Conservation (phyloP, 1,140 invertebrate species). For the Probaryconus sp. region DNA sequence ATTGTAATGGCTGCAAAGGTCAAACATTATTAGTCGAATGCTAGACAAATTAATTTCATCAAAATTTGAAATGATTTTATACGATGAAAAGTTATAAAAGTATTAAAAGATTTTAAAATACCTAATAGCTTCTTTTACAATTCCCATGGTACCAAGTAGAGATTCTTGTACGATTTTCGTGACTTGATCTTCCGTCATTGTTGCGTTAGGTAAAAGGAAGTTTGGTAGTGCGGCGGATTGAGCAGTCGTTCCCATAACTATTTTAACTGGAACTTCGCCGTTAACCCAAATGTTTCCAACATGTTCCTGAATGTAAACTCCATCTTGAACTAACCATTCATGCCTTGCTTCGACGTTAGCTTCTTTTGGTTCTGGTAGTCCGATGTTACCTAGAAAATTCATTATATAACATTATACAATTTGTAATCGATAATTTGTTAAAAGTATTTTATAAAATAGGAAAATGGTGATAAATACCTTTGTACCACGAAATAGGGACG, state of each 20-base stretch:
- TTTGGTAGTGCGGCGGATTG: conserved; percentile 82
- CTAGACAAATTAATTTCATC: too few relatives aligned
- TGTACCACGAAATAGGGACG: conserved; percentile 84
- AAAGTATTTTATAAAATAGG: background rate
- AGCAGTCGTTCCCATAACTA: conserved; percentile 86
- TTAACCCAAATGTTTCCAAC: conserved; percentile 81
- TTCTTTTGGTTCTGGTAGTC: conserved; percentile 81
- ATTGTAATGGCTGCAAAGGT: conserved; percentile 80
- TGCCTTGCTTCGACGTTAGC: conserved; percentile 79
- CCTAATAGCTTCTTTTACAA: conserved; percentile 81
- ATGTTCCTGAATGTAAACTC: conserved; percentile 82
- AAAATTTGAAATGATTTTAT: too few relatives aligned
- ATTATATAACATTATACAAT: too few relatives aligned
- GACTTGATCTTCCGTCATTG: conserved; percentile 82
- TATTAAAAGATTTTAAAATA: conserved; percentile 28
- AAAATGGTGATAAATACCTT: conserved; percentile 64
- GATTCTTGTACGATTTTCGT: conserved; percentile 82
- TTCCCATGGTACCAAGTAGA: conserved; percentile 80
- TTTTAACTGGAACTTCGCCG: conserved; percentile 76
- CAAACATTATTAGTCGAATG: conserved; percentile 2
- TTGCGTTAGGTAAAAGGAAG: conserved; percentile 79
- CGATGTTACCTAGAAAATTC: conserved; percentile 69
- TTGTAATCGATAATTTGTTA: too few relatives aligned
- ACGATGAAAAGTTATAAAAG: too few relatives aligned
- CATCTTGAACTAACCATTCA: conserved; percentile 87